Evolutionary conservation across 2,797 vertebrate genomes (phyloP), one percentile per base, ranked within the genome.

Genomic region (Acanthiza pusilla): DNA sequence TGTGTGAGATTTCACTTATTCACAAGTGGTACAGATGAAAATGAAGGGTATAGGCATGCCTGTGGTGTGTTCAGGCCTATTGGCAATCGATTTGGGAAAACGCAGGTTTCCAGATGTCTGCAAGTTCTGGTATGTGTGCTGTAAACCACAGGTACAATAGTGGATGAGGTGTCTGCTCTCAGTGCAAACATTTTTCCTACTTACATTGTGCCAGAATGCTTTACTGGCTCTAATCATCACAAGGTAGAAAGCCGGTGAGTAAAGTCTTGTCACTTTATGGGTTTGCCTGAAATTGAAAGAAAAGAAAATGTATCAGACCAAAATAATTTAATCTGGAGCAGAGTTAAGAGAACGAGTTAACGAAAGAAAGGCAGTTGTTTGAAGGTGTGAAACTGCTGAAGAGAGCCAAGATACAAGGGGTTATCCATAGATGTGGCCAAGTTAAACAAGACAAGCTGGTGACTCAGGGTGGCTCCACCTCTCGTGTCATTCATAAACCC

Each of bases 351-450:
- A 67, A 80, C 0, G 15, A 92, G 79, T 62, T 67, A 90, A 61
- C 0, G 16, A 92, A 96, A 88, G 76, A 89, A 72, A 90, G n/a
- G 75, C 80, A 67, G 47, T 93, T 93, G 58, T 87, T 92, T 79
- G 66, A 88, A 95, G 57, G 94, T 93, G 91, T 81, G 85, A 95
- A 91, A 92, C 22, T 70, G 57, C 43, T n/a, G 66, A 54, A 73
- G 63, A 91, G 34, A 89, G 87, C 89, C 94, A 96, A 67, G 74
- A 84, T 91, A 83, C 55, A 68, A 89, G 54, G 68, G 85, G 60
- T 73, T 93, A 61, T 78, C 83, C 77, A 34, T 19, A 45, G 36
- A 57, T 20, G 43, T 57, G 73, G 80, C 88, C 87, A 89, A 93
- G 57, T 74, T 61, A 94, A 96, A 96, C 88, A 93, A 53, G 61